Base-by-base conservation (phyloP, 2,113 vertebrate genomes). In the Coptodon rendalli region DNA sequence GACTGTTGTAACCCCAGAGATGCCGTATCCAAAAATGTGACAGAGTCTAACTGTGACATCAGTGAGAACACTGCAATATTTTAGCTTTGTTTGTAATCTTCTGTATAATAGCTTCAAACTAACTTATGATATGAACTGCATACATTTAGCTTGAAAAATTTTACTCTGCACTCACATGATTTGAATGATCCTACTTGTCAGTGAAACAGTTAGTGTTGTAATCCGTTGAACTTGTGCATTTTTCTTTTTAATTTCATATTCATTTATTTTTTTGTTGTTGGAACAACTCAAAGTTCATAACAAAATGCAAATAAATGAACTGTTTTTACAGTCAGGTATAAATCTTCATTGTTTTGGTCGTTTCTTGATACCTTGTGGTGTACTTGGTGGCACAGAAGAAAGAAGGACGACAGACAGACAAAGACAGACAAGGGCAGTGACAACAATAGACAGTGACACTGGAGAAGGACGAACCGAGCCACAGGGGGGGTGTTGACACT, bases 401-500 rank as follows among this genome's bases (percentile, higher is more conserved):
- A 57, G 90, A 31, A 59, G 17, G 80, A 36, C 27, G 52, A 29
- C 52, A 80, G 89, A 50, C 34, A 76, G 71, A 57, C 54, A 86
- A 78, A 86, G 83, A 91, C 73, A 82, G 89, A 88, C 83, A 90
- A 90, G 88, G 94, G 78, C 87, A 90, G 22, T 24, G 89, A 89
- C 86, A 91, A 91, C 91, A 92, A 90, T 88, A 90, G 88, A 81
- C 27, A 31, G 68, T 87, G 89, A 93, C 91, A 89, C 50, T 76
- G 45, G 89, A 90, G 91, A 89, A 68, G 84, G 89, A 83, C 66
- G 54, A 78, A 87, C 59, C 14, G 19, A 61, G 83, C 54, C 84
- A 71, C n/a, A 2, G 80, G 48, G 53, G 85, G 86, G 87, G 61
- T 38, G 93, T 19, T 87, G 89, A 91, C 79, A 73, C 76, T 89